Base-by-base conservation (phyloP, 2,113 vertebrate genomes). In the Apistogramma diplotaenia region DNA sequence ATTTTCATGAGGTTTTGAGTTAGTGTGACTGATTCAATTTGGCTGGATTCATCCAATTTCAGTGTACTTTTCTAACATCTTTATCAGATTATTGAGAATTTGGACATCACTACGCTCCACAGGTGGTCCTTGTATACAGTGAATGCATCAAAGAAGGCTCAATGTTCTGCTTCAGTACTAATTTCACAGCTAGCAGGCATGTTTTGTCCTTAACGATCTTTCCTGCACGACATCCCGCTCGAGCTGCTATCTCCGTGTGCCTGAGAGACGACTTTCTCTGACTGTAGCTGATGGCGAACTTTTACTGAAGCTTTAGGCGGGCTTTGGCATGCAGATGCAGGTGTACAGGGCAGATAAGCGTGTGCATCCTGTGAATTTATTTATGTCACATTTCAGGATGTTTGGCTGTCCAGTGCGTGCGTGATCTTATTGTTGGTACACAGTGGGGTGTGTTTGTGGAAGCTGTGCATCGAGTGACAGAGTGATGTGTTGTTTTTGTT, bases 1-100 rank as follows among this genome's bases (percentile, higher is more conserved):
- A 51, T 84, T 84, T 82, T 78, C 71, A 43, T 56, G 61, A 81
- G 79, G 61, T 76, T 85, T 23, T 19, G 11, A 23, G 35, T 78
- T 35, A 35, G 71, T 81, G 79, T 85, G 84, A 86, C 85, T 55
- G 67, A 91, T 85, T 82, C 51, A 59, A 57, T 86, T 80, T 61
- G 74, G 33, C 59, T 74, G 61, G 46, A 76, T 55, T 51, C 57
- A 37, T 15, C 56, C 58, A 29, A 21, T 51, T 56, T 74, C 49
- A 74, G 1, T 53, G 51, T 18, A 53, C 35, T 72, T 82, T 61
- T 27, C 60, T 29, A 23, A 51, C 18, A 18, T 18, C 53, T 76
- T 76, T 83, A 84, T 81, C 75, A 21, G 71, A 54, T 51, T 57
- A 72, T 82, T 35, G 33, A 35, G 37, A 79, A 25, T 25, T 23